phyloP scores from a whole-genome alignment of 2,888 invertebrate species.

The Maniola hyperantus region DNA sequence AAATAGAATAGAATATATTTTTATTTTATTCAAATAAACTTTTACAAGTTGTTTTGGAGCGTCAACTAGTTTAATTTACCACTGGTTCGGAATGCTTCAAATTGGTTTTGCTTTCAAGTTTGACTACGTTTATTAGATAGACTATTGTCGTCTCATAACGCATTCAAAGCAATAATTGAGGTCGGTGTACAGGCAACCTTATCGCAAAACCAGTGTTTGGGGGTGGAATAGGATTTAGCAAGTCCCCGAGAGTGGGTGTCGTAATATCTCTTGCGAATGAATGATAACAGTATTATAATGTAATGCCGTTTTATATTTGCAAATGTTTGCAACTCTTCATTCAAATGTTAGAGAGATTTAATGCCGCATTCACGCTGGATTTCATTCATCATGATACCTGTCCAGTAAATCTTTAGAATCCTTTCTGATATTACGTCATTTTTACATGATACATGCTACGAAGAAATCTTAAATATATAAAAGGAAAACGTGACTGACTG shows the following conservation, averaged over 20 bases:
- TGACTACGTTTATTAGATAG: not conserved
- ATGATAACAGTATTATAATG: conserved; percentile 29
- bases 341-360: conserved; percentile 22
- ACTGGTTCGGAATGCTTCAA: too few relatives aligned
- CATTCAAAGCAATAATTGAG: not conserved
- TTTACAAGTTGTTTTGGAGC: too few relatives aligned
- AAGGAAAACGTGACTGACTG: too few relatives aligned
- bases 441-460: not conserved
- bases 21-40: too few relatives aligned
- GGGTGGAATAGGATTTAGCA: conserved; percentile 27
- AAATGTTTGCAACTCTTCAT: conserved; percentile 21
- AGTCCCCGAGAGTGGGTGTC: conserved; percentile 19
- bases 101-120: too few relatives aligned
- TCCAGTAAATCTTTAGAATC: conserved; percentile 23
- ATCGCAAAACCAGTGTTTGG: conserved; percentile 20
- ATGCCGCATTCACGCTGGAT: conserved; percentile 15
- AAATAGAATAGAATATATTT: too few relatives aligned
- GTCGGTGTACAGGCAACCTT: not conserved
- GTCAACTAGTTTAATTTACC: too few relatives aligned
- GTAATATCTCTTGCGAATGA: conserved; percentile 17
- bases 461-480: too few relatives aligned
- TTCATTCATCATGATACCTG: conserved; percentile 23
- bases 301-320: conserved; percentile 20
- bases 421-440: conserved; percentile 24
- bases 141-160: not conserved